Conservation (phyloP, 2,797 vertebrate species). For the Yasuhikotakia modesta region DNA sequence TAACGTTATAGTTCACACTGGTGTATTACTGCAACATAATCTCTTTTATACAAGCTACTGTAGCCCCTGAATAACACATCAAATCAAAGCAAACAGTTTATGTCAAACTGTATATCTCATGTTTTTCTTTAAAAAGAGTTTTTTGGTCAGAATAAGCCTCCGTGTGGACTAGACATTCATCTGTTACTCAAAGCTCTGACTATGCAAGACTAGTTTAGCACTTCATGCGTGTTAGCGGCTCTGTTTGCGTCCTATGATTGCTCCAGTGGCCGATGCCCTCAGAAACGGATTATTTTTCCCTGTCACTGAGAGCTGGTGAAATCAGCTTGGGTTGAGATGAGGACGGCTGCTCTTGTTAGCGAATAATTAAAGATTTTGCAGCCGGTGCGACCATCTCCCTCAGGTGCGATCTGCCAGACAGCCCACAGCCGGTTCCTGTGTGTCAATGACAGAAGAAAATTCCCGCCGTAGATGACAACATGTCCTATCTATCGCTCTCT, state of each 20-base stretch:
- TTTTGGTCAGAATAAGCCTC: constrained; percentile 1
- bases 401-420: constrained; percentile 54
- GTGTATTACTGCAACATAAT: background rate
- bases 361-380: constrained; percentile 59
- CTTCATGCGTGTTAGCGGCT: constrained; percentile 21
- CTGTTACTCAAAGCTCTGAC: background rate
- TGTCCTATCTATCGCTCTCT: background rate
- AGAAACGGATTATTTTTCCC: constrained; percentile 25
- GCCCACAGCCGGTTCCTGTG: constrained; percentile 60
- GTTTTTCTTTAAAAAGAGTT: background rate
- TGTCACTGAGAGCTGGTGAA: constrained; percentile 30
- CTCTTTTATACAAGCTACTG: background rate
- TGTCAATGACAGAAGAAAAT: constrained; percentile 33
- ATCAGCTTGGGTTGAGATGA: constrained; percentile 47
- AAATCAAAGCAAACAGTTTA: background rate
- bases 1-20: background rate
- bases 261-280: constrained; percentile 2
- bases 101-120: background rate
- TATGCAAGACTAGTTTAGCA: background rate
- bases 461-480: constrained; percentile 35
- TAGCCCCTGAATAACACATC: background rate
- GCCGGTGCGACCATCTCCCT: constrained; percentile 40
- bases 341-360: constrained; percentile 49
- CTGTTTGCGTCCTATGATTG: constrained; percentile 23
- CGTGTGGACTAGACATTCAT: background rate